phyloP scores from a whole-genome alignment of 92 coral and sea anemone species.

The Isaurus tuberculatus region DNA sequence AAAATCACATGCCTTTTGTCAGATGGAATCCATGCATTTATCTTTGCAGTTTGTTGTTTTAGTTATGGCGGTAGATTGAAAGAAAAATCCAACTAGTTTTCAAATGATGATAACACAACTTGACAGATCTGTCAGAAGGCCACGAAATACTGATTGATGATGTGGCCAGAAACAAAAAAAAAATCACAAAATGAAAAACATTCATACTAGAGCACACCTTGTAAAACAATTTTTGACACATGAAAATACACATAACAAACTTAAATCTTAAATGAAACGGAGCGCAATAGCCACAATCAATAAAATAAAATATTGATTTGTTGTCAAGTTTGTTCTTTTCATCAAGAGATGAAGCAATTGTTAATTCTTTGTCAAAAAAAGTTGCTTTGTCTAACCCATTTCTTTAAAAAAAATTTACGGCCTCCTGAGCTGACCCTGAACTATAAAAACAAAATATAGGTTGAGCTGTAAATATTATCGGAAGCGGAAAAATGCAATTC shows the following conservation, averaged over 20 bases:
- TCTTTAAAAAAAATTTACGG: not conserved
- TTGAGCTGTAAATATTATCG: slow-evolving; percentile 10
- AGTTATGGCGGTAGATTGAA: slow-evolving; percentile 3
- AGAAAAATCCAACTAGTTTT: not conserved
- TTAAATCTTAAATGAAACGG: not conserved
- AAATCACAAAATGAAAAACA: not conserved
- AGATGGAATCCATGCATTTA: not conserved
- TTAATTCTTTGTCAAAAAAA: slow-evolving; percentile 5
- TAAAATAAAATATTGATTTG: not conserved
- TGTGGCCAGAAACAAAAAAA: not conserved
- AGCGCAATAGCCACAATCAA: not conserved
- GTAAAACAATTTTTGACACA: slow-evolving; percentile 8
- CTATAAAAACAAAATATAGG: not conserved
- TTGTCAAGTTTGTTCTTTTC: not conserved
- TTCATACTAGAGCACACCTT: no score
- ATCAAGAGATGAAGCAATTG: slow-evolving; percentile 7
- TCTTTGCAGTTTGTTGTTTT: not conserved
- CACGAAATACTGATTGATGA: not conserved
- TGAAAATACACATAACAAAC: slow-evolving; percentile 5
- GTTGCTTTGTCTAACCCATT: slow-evolving; percentile 12
- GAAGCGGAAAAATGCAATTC: not conserved
- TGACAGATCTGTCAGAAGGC: not conserved
- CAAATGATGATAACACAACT: not conserved
- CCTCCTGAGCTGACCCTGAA: not conserved
- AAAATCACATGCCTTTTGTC: not conserved